These are phyloP conservation scores for Capitulum mitella DNA, from an alignment of 2,888 invertebrate genomes.

Conservation along the genomic window DNA sequence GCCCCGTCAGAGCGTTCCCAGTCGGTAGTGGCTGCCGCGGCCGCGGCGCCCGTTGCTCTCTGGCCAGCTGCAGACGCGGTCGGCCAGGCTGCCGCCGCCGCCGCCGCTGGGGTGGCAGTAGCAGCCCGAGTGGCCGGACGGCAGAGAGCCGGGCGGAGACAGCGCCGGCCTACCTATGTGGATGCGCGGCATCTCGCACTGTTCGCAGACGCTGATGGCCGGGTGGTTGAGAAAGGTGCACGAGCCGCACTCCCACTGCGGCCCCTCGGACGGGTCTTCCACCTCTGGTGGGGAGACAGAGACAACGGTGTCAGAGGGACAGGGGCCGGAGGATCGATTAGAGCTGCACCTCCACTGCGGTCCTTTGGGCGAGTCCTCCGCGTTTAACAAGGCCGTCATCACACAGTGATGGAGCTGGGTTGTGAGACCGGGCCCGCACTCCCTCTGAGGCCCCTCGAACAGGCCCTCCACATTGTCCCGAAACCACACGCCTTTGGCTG, in stretches of 20 bases:
- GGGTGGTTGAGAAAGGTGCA: conserved; percentile 94
- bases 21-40: not conserved
- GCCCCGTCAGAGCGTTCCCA: not conserved
- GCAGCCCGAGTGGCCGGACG: not conserved
- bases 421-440: too few relatives aligned
- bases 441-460: too few relatives aligned
- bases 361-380: too few relatives aligned
- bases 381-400: too few relatives aligned
- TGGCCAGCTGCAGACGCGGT: not conserved
- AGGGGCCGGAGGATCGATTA: too few relatives aligned
- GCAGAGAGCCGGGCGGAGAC: not conserved
- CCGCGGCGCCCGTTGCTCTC: not conserved
- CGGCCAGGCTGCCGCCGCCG: not conserved
- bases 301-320: too few relatives aligned
- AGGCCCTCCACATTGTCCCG: too few relatives aligned
- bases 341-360: too few relatives aligned
- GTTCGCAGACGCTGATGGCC: conserved; percentile 80
- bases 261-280: conserved; percentile 36
- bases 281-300: too few relatives aligned
- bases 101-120: not conserved
- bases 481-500: too few relatives aligned
- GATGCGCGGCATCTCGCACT: conserved; percentile 84
- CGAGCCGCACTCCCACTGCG: conserved; percentile 72
- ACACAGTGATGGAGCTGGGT: not conserved
- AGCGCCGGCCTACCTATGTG: conserved; percentile 57